phyloP scores from a whole-genome alignment of 2,888 invertebrate genomes.

The Scaptomyza reducta region DNA sequence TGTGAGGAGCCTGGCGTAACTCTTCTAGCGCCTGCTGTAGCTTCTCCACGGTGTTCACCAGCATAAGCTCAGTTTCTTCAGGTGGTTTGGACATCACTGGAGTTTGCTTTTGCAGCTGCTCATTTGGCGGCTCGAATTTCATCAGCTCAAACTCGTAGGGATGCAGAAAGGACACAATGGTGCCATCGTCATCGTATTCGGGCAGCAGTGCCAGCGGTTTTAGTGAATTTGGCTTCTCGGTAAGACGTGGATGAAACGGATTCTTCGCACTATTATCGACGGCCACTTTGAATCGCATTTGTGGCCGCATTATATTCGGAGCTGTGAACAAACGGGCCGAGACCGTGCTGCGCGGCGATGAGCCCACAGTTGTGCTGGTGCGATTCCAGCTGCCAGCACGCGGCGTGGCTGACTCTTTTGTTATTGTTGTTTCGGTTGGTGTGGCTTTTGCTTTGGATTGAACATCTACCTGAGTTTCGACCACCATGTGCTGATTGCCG shows the following conservation, averaged over 20 bases:
- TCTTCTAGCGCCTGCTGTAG: conserved; percentile 88
- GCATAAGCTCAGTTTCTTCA: conserved; percentile 88
- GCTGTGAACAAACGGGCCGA: conserved; percentile 86
- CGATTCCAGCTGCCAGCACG: conserved; percentile 87
- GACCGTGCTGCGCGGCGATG: conserved; percentile 48
- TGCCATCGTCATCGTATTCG: conserved; percentile 88
- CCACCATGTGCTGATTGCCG: conserved; percentile 85
- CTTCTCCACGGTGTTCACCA: conserved; percentile 88
- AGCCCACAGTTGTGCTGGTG: conserved; percentile 22
- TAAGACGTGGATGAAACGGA: conserved; percentile 93
- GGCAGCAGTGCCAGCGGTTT: conserved; percentile 91
- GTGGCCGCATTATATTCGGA: conserved; percentile 91
- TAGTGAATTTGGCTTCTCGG: conserved; percentile 93
- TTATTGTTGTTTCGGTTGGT: background rate
- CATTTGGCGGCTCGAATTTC: conserved; percentile 87
- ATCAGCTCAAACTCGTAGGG: conserved; percentile 95
- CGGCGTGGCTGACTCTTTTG: conserved; percentile 32
- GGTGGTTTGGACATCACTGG: conserved; percentile 85
- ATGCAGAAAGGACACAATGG: conserved; percentile 90
- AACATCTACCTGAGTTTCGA: conserved; percentile 83
- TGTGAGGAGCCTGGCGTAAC: conserved; percentile 88
- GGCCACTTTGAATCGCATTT: conserved; percentile 92
- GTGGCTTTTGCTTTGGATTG: conserved; percentile 15
- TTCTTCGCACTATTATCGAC: conserved; percentile 90
- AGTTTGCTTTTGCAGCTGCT: conserved; percentile 85